A percentile compares a stretch with the other conserved stretches of the same genome.
These are phyloP conservation scores for Lasiommata megera DNA, from an alignment of 2,888 invertebrate genomes.

Conservation along the genomic window DNA sequence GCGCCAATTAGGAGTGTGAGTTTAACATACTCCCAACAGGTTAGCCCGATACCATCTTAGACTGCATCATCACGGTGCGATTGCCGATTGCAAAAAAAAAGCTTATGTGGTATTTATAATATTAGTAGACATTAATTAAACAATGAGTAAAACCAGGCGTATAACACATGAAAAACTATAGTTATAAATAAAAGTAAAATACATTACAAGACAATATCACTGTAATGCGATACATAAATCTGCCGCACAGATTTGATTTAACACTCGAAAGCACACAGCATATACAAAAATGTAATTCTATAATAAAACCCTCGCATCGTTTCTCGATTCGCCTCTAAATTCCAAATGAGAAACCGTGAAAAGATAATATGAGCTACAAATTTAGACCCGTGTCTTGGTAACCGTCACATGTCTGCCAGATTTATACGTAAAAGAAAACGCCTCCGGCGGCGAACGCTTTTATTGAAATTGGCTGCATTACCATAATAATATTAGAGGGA, in stretches of 20 bases:
- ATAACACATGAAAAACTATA: too few relatives aligned
- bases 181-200: too few relatives aligned
- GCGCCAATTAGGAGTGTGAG: too few relatives aligned
- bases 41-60: too few relatives aligned
- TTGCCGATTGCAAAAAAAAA: too few relatives aligned
- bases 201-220: neutral
- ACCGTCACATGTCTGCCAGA: constrained; percentile 64
- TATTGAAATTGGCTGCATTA: constrained; percentile 78
- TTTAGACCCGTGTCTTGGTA: constrained; percentile 58
- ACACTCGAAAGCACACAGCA: neutral
- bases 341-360: constrained; percentile 51
- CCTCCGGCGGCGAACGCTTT: constrained; percentile 68
- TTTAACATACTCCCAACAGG: too few relatives aligned
- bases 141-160: too few relatives aligned
- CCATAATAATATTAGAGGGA: constrained; percentile 79
- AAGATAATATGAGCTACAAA: constrained; percentile 64
- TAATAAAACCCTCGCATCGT: constrained; percentile 33
- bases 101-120: too few relatives aligned
- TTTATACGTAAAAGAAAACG: constrained; percentile 69
- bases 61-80: too few relatives aligned
- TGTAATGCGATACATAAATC: neutral
- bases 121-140: too few relatives aligned
- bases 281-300: constrained; percentile 18
- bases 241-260: constrained; percentile 3
- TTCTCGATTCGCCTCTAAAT: constrained; percentile 47